Percentiles rank a stretch among this genome's conserved stretches.
Conservation (phyloP, 2,888 invertebrate species). For the Tetanocera ferruginea region DNA sequence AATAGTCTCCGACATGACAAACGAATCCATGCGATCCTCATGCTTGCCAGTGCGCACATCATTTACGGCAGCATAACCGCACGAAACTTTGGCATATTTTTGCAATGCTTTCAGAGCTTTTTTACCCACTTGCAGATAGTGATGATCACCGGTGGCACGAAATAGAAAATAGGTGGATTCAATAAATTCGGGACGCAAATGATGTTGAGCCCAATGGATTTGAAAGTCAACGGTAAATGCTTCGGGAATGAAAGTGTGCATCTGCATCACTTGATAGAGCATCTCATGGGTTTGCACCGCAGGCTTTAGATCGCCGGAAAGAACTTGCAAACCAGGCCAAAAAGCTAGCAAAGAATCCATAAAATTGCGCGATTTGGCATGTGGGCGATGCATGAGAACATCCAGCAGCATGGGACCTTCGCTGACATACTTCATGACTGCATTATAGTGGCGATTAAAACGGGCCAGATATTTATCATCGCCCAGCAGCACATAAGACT, state of each 20-base stretch:
- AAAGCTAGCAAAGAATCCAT: slow-evolving; percentile 98
- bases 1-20: slow-evolving; percentile 96
- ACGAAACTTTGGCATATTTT: slow-evolving; percentile 90
- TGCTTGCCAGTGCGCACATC: slow-evolving; percentile 91
- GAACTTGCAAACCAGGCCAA: slow-evolving; percentile 96
- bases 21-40: slow-evolving; percentile 98
- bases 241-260: slow-evolving; percentile 98
- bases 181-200: slow-evolving; percentile 95
- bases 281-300: slow-evolving; percentile 99
- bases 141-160: slow-evolving; percentile 94
- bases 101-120: slow-evolving; percentile 90
- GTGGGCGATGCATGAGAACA: slow-evolving; percentile 96
- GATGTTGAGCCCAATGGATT: slow-evolving; percentile 99
- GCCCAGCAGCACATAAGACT: slow-evolving; percentile 94
- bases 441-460: slow-evolving; percentile 95
- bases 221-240: slow-evolving; percentile 98
- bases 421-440: slow-evolving; percentile 97
- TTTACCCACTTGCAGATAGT: slow-evolving; percentile 92
- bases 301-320: slow-evolving; percentile 91
- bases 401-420: slow-evolving; percentile 92
- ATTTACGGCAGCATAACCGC: slow-evolving; percentile 98
- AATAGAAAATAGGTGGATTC: slow-evolving; percentile 98
- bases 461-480: slow-evolving; percentile 94
- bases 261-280: slow-evolving; percentile 97
- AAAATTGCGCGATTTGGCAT: slow-evolving; percentile 93